Evolutionary conservation across 2,113 vertebrate genomes (phyloP), one percentile per base, ranked within the genome.

Genomic region (Chamaea fasciata): DNA sequence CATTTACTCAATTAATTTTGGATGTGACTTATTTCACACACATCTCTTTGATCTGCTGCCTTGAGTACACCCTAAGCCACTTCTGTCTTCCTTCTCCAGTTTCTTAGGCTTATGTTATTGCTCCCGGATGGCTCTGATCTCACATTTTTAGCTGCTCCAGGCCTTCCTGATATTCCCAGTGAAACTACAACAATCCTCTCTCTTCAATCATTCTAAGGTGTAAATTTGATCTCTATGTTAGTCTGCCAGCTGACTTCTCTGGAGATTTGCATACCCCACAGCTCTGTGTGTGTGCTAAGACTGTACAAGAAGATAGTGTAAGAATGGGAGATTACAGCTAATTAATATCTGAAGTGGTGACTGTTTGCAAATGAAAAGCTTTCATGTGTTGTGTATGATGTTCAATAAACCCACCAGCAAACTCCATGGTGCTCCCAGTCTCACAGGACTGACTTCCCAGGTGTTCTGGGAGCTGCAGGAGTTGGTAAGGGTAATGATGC

Each of bases 21-120:
- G 22, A 73, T 73, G 49, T 55, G 81, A 94, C 41, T 55, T 91
- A 39, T 62, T 94, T 92, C 39, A 64, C 81, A 87, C 82, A 65
- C 23, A 39, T 53, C 41, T 68, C 70, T 97, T 87, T 92, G 78
- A 94, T 94, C 65, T 82, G 28, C 46, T 64, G 23, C 30, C 24
- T 92, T 1, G 8, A 82, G 42, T 79, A 82, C 16, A 65, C 21
- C 15, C 35, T 41, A 42, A 80, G 46, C 59, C 57, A 65, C 70
- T 85, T 87, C 63, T 79, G 46, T 57, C 87, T 87, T 91, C 70
- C 42, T 93, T 94, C 76, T 97, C 50, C 70, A 69, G 62, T 94
- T 95, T 91, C 87, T 91, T 75, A 62, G 57, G 46, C 37, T 84
- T 79, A 10, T 46, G 11, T 50, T 91, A 74, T 65, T 87, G 57